Percentiles rank a stretch among this genome's conserved stretches.
Conservation (phyloP, 2,797 vertebrate species). For the Sebastes hopkinsi region DNA sequence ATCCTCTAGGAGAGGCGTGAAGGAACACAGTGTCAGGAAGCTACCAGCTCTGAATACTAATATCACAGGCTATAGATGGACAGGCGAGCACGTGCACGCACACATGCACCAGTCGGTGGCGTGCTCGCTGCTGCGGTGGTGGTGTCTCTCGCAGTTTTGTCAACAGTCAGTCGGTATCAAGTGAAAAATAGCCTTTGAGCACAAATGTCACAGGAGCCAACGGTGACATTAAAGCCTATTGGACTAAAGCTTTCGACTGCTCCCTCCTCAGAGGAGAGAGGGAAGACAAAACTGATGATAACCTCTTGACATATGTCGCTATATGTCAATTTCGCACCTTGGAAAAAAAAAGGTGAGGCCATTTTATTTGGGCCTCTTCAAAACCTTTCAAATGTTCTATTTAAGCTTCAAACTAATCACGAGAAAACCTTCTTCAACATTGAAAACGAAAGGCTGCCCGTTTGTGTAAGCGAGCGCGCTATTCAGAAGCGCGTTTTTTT, state of each 20-base stretch:
- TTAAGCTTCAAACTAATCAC: neutral
- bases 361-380: neutral
- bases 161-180: constrained; percentile 75
- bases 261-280: constrained; percentile 3
- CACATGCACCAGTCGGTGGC: neutral
- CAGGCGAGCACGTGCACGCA: constrained; percentile 7
- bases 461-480: neutral
- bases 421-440: neutral
- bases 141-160: constrained; percentile 68
- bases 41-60: constrained; percentile 78
- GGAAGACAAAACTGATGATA: constrained; percentile 31
- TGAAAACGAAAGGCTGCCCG: neutral
- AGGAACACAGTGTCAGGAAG: constrained; percentile 80
- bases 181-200: constrained; percentile 75
- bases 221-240: constrained; percentile 74
- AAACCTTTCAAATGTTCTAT: neutral
- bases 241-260: constrained; percentile 51
- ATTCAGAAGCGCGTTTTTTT: neutral
- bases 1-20: constrained; percentile 76
- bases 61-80: constrained; percentile 49
- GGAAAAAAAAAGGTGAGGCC: neutral
- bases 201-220: constrained; percentile 75
- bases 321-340: neutral
- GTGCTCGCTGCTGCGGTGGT: constrained; percentile 4
- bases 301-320: constrained; percentile 17